phyloP scores from a whole-genome alignment of 2,888 invertebrate species.

The Brenthis ino region DNA sequence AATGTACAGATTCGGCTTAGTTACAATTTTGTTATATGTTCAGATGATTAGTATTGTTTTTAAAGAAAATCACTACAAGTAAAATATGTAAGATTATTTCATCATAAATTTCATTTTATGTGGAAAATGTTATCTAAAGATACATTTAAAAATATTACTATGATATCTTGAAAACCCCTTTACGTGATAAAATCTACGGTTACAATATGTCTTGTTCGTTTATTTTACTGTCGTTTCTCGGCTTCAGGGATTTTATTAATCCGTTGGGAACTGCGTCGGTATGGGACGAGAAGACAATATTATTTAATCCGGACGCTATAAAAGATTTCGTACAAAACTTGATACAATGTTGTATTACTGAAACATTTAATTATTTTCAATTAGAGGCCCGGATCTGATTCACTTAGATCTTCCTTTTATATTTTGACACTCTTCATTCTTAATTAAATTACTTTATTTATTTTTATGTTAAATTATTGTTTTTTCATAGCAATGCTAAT shows the following conservation, averaged over 20 bases:
- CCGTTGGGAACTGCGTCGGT: slow-evolving; percentile 28
- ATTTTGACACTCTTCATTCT: too few relatives aligned
- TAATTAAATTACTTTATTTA: too few relatives aligned
- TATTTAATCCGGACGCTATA: slow-evolving; percentile 31
- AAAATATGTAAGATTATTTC: neutral
- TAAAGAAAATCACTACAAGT: neutral
- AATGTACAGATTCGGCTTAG: too few relatives aligned
- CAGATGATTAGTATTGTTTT: neutral
- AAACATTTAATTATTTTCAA: too few relatives aligned
- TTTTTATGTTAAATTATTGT: too few relatives aligned
- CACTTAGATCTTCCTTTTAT: too few relatives aligned
- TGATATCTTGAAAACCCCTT: slow-evolving; percentile 24
- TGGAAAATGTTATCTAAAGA: neutral
- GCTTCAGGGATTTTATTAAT: slow-evolving; percentile 33
- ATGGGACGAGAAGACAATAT: slow-evolving; percentile 21
- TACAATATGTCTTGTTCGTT: slow-evolving; percentile 26
- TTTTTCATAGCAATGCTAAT: too few relatives aligned
- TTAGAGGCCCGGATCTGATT: too few relatives aligned
- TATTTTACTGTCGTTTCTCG: slow-evolving; percentile 25
- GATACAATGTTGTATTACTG: neutral
- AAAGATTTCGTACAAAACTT: slow-evolving; percentile 21
- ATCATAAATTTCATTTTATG: neutral
- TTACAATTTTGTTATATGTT: too few relatives aligned
- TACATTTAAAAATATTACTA: slow-evolving; percentile 13
- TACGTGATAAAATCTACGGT: slow-evolving; percentile 29